Base-by-base conservation (phyloP, 2,113 vertebrate genomes). In the Diglossa brunneiventris region DNA sequence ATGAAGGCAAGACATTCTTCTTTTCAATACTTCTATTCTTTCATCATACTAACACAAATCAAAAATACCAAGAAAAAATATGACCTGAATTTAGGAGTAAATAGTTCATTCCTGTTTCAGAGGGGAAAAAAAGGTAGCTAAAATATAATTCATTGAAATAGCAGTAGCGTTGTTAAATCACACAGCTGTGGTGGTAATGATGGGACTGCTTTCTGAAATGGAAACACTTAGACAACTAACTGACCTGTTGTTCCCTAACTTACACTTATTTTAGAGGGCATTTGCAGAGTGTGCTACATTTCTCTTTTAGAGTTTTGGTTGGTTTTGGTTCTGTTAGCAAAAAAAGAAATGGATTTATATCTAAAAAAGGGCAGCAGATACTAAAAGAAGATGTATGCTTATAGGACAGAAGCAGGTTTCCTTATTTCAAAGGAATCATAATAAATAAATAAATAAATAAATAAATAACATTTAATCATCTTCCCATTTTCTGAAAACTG, bases 101-200 rank as follows among this genome's bases (percentile, higher is more conserved):
- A 82, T 37, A 56, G 22, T 52, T 83, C 14, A 75, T 44, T 93
- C 35, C 37, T 78, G 28, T 83, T 87, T 10, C 31, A 50, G 33
- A 28, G 19, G 8, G 15, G 4, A 4, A 31, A 78, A 47, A 53
- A 63, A 15, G 1, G 19, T 13, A 77, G 27, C 27, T 81, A 26
- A 92, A 80, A 74, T 11, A 15, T 22, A 30, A 23, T 26, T 64
- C 17, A 3, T 35, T 52, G 44, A 64, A 94, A 79, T 44, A 79
- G 58, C 41, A 84, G 62, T 62, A 89, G 9, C 0, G 0, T 10
- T 6, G 0, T 61, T 76, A 91, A 75, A 76, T 85, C 42, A 68
- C 41, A 10, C 49, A 64, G 42, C 14, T 37, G 17, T 55, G 72
- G n/a, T 0, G 0, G 31, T 17, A 84, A 79, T 22, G 56, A 68